phyloP scores from a whole-genome alignment of 2,888 invertebrate species.

The Heliconius ismenius region DNA sequence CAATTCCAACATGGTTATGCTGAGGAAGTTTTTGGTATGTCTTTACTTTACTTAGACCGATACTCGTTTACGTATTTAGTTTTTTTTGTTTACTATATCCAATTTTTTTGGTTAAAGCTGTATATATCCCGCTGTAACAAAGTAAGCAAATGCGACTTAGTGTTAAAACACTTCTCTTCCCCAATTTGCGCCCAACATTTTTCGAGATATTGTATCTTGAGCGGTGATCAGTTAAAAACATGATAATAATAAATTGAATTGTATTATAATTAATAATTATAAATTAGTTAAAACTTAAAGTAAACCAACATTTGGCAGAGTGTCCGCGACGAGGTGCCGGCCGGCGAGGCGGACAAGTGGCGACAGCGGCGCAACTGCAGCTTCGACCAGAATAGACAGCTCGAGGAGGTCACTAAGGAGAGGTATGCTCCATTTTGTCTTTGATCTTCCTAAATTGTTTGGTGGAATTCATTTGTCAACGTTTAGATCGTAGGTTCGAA shows the following conservation, averaged over 20 bases:
- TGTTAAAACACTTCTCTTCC: no score
- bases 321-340: slow-evolving; percentile 68
- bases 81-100: neutral
- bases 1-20: slow-evolving; percentile 65
- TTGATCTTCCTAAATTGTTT: neutral
- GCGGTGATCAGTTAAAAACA: neutral
- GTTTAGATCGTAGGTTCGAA: neutral
- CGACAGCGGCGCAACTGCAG: slow-evolving; percentile 71
- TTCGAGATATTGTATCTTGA: no score
- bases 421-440: slow-evolving; percentile 65
- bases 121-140: no score
- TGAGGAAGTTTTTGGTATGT: slow-evolving; percentile 70
- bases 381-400: slow-evolving; percentile 79
- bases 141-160: no score
- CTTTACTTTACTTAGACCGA: neutral
- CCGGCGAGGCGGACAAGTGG: slow-evolving; percentile 74
- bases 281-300: neutral
- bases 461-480: neutral
- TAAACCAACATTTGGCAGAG: slow-evolving; percentile 56
- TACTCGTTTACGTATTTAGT: neutral
- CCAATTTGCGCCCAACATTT: no score
- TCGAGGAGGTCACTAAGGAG: slow-evolving; percentile 83
- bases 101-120: no score
- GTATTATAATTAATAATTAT: neutral
- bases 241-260: neutral